These are phyloP conservation scores for Bombyx mandarina DNA, from an alignment of 1,140 invertebrate genomes.

Conservation along the genomic window DNA sequence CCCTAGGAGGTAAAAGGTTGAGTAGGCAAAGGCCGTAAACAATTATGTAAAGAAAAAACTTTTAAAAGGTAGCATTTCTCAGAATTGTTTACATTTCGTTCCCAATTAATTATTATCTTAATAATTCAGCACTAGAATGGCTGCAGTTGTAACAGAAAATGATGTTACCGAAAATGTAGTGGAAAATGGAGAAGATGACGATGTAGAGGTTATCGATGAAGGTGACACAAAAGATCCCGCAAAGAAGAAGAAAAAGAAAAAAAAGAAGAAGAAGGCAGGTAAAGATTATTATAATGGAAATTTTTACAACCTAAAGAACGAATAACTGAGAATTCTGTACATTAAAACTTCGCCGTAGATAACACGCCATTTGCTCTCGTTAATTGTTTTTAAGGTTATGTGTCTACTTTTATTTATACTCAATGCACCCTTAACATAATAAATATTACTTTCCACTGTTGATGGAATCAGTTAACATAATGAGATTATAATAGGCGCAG, in stretches of 20 bases:
- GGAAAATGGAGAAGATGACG: slow-evolving; percentile 49
- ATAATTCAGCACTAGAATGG: slow-evolving; percentile 30
- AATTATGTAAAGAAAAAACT: no score
- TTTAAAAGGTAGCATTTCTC: no score
- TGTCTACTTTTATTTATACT: no score
- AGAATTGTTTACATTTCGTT: no score
- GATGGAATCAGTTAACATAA: no score
- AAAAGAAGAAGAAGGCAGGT: slow-evolving; percentile 83
- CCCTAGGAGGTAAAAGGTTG: no score
- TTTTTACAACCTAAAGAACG: slow-evolving; percentile 6
- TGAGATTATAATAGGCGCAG: no score
- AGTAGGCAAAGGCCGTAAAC: no score
- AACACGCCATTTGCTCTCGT: not conserved
- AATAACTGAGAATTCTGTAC: not conserved
- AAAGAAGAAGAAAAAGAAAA: slow-evolving; percentile 82
- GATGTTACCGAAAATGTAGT: slow-evolving; percentile 36
- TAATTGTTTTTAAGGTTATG: no score
- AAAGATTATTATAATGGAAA: slow-evolving; percentile 23
- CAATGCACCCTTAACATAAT: no score
- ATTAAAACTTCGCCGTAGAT: not conserved
- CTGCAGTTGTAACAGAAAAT: slow-evolving; percentile 52
- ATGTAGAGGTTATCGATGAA: slow-evolving; percentile 67
- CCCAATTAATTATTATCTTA: no score
- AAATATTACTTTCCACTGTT: no score
- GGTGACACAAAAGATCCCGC: slow-evolving; percentile 71